phyloP scores from a whole-genome alignment of 2,113 vertebrate genomes.

The Psittacula cyanocephala region DNA sequence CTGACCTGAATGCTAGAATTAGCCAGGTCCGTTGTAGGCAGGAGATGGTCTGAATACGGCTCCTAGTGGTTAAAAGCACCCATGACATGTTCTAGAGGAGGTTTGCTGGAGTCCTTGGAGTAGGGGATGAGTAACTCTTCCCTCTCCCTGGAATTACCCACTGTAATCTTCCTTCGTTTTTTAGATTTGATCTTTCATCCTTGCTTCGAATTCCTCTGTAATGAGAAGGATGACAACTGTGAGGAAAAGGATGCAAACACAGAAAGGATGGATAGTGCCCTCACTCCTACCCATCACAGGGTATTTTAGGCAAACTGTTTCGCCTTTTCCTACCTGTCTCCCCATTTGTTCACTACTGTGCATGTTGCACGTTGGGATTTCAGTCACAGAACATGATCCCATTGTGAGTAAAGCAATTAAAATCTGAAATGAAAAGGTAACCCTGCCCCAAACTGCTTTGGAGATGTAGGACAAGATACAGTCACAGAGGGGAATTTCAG shows the following conservation, averaged over 20 bases:
- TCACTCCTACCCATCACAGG: not conserved
- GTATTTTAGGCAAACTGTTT: not conserved
- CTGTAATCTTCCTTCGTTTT: not conserved
- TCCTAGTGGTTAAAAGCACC: slow-evolving; percentile 56
- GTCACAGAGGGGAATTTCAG: not conserved
- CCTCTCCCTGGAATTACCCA: not conserved
- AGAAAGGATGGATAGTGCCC: not conserved
- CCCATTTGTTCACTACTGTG: not conserved
- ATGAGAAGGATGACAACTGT: not conserved
- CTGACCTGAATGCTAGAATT: not conserved
- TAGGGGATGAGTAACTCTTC: not conserved
- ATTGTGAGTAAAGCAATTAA: slow-evolving; percentile 7
- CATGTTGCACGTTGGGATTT: not conserved
- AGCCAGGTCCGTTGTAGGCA: accelerated
- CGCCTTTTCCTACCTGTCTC: not conserved
- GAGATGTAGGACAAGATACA: not conserved
- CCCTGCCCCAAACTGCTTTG: slow-evolving; percentile 23
- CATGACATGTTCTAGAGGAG: not conserved
- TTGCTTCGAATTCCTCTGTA: not conserved
- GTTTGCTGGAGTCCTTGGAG: not conserved
- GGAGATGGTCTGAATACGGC: slow-evolving; percentile 54
- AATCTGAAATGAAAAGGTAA: slow-evolving; percentile 35
- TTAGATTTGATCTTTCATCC: not conserved
- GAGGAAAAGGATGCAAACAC: not conserved
- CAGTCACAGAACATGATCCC: not conserved